Evolutionary conservation across 2,888 invertebrate species (phyloP), one percentile per base, ranked within the genome.

Genomic region (Heliothis peltigera): DNA sequence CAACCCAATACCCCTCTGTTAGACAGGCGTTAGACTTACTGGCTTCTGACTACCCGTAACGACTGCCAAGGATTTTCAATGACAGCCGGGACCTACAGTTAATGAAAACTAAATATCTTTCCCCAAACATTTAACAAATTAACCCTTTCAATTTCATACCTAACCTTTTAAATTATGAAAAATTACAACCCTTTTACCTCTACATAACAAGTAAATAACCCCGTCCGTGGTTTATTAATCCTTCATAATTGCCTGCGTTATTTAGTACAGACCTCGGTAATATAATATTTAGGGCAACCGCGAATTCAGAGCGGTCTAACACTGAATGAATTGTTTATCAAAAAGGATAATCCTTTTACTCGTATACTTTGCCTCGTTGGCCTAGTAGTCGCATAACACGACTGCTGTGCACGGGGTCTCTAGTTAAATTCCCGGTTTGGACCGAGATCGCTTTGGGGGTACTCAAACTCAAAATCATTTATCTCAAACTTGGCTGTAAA

Each of bases 311-410:
- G 21, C 7, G 8, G 17, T 46, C 15, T 15, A 18, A 21, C 17
- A 0, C n/a, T 6, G 25, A 7, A 25, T 57, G 58, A 69, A 75
- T 68, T 46, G 8, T 75, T 75, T 61, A 64, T 49, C 18, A 59
- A 39, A 49, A 25, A 17, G 43, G 25, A 53, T 46, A 21, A 43
- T 12, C 25, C 46, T 39, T 61, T 21, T n/a, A 21, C 19, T 4
- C 12, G 4, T 39, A 22, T n/a, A n/a, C n/a, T n/a, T n/a, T n/a
- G n/a, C n/a, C n/a, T n/a, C n/a, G n/a, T n/a, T n/a, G n/a, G n/a
- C n/a, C n/a, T n/a, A n/a, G n/a, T n/a, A n/a, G n/a, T n/a, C n/a
- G n/a, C n/a, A n/a, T n/a, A n/a, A n/a, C 3, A 3, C 5, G 12
- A 10, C 53, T 66, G 39, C n/a, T n/a, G n/a, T n/a, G n/a, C n/a